Evolutionary conservation across 2,113 vertebrate genomes (phyloP), one percentile per base, ranked within the genome.

Genomic region (Rattus norvegicus): DNA sequence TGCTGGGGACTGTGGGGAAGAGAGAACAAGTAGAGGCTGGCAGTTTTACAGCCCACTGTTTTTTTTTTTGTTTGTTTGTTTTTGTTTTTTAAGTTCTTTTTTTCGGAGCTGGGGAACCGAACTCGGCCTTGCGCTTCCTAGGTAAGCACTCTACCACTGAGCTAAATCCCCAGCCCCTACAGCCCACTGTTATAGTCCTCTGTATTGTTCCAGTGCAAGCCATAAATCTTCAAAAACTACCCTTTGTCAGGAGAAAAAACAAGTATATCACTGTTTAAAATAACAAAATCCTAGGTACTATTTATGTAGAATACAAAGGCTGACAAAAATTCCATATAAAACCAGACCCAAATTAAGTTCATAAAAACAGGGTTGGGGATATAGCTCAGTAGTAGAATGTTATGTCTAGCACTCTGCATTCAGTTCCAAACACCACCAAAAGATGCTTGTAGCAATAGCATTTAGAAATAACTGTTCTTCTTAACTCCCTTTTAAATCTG

Each of bases 301-400:
- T 56, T 73, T 85, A 75, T 73, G 39, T 86, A 91, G 83, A 80
- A 77, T 75, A 39, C 33, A 84, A 90, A 93, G 26, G 43, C 83
- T 84, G 84, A 6, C 49, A 96, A 93, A 97, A 94, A 76, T 91
- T 36, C 56, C 67, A 39, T 73, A 88, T 63, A 67, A 43, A 85
- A 85, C 16, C 43, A 63, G 59, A 61, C 70, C 75, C 85, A 95
- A 22, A 65, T 90, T 52, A 87, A 77, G 91, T 75, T 75, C 39
- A 26, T 65, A 43, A 86, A 87, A 72, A 59, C 36, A 47, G 65
- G 63, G 28, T 30, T 33, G 61, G 26, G 59, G 39, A 47, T 47
- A 39, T 9, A 67, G 26, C 19, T 87, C 79, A 81, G 19, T 69
- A 67, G 63, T 36, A 36, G 9, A 36, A 30, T 52, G 63, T 56